These are phyloP conservation scores for Cryptosula pallasiana DNA, from an alignment of 2,888 invertebrate genomes.

Conservation along the genomic window DNA sequence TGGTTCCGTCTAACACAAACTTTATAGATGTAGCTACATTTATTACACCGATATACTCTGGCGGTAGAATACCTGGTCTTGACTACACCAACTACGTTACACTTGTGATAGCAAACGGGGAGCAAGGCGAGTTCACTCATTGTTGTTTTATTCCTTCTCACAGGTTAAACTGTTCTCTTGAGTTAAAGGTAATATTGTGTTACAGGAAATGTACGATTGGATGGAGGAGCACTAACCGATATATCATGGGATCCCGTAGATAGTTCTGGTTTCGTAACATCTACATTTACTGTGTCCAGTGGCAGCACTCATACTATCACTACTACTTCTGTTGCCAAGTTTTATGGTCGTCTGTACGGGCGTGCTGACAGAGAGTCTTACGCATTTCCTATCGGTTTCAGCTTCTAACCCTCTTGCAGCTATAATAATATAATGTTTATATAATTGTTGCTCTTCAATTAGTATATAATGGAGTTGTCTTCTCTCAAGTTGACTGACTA, in stretches of 20 bases:
- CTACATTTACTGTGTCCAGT: neutral
- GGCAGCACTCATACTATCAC: slow-evolving; percentile 2
- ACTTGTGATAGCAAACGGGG: neutral
- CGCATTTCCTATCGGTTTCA: slow-evolving; percentile 9
- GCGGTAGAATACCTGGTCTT: neutral
- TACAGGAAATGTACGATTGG: neutral
- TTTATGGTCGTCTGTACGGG: slow-evolving; percentile 13
- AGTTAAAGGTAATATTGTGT: neutral
- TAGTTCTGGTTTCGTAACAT: neutral
- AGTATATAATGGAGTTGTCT: too few relatives aligned
- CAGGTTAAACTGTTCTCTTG: too few relatives aligned
- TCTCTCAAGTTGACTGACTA: too few relatives aligned
- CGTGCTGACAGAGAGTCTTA: slow-evolving; percentile 22
- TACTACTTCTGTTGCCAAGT: neutral
- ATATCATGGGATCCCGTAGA: neutral
- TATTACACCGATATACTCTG: neutral
- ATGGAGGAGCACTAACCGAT: neutral
- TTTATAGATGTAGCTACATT: neutral
- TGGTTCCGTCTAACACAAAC: neutral
- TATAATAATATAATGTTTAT: too few relatives aligned
- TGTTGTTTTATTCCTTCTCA: neutral
- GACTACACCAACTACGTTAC: neutral
- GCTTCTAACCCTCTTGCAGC: too few relatives aligned
- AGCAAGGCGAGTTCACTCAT: neutral
- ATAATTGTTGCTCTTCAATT: too few relatives aligned